A percentile compares a stretch with the other conserved stretches of the same genome.
These are phyloP conservation scores for Cyrtorhinus lividipennis DNA, from an alignment of 1,140 invertebrate species.

Conservation along the genomic window DNA sequence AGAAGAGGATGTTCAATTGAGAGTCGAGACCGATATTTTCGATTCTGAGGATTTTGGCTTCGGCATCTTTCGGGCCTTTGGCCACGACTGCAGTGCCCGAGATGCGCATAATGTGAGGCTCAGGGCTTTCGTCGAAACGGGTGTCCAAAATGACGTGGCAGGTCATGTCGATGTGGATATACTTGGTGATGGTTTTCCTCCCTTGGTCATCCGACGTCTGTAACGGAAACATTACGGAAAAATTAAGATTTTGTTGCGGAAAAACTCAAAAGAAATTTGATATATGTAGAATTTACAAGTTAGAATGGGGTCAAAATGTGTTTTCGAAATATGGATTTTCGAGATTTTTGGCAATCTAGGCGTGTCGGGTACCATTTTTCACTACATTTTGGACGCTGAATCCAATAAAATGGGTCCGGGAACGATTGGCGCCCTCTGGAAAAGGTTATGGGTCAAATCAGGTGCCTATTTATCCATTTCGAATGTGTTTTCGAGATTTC, in stretches of 20 bases:
- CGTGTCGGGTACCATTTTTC: too few species aligned
- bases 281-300: too few species aligned
- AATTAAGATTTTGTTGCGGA: background rate
- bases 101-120: constrained; percentile 44
- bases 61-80: constrained; percentile 35
- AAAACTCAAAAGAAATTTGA: background rate
- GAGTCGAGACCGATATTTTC: constrained; percentile 50
- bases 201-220: constrained; percentile 30
- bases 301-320: constrained; percentile 16
- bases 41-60: constrained; percentile 39
- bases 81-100: constrained; percentile 46
- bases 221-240: constrained; percentile 27
- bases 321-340: too few species aligned
- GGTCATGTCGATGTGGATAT: constrained; percentile 46
- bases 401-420: too few species aligned
- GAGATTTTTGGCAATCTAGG: too few species aligned
- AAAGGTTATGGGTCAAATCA: too few species aligned
- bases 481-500: too few species aligned
- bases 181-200: constrained; percentile 40
- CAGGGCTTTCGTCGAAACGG: constrained; percentile 37
- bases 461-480: too few species aligned
- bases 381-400: too few species aligned
- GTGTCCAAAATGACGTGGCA: constrained; percentile 44
- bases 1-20: constrained; percentile 45
- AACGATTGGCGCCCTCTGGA: too few species aligned